A percentile compares a stretch with the other conserved stretches of the same genome.
phyloP scores from a whole-genome alignment of 2,113 vertebrate species.

The Macroglossus sobrinus region DNA sequence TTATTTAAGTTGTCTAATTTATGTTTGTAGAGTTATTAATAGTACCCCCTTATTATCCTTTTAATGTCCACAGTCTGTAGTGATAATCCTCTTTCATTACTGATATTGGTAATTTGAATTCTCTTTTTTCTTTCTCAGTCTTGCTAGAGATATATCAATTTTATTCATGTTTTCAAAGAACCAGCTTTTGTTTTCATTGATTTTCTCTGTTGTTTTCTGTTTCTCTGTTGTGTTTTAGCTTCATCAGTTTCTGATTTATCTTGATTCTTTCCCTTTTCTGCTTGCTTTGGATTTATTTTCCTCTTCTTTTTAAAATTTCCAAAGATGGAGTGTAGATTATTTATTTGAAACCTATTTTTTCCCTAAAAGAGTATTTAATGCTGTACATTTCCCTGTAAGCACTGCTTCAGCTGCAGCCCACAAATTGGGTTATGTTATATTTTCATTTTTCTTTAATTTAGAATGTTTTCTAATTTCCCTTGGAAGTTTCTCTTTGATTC shows the following conservation, averaged over 20 bases:
- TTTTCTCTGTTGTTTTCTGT: neutral
- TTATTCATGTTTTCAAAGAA: conserved; percentile 2
- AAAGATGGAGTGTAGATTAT: neutral
- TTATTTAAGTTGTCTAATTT: conserved; percentile 22
- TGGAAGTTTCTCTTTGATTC: conserved; percentile 35
- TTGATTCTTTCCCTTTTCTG: conserved; percentile 10
- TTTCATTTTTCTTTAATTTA: conserved; percentile 13
- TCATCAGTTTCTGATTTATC: neutral
- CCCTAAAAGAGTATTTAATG: neutral
- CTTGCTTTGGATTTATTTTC: conserved; percentile 29
- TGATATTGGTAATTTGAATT: neutral
- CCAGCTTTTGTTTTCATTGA: conserved; percentile 15
- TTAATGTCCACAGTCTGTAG: neutral
- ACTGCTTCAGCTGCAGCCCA: neutral
- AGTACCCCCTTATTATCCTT: neutral
- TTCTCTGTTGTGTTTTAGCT: neutral
- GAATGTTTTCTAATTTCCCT: conserved; percentile 21
- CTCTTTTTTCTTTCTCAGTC: neutral
- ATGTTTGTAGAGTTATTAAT: neutral
- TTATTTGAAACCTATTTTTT: neutral
- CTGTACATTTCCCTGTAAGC: conserved; percentile 6
- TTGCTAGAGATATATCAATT: neutral
- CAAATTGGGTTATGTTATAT: neutral
- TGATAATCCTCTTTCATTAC: neutral
- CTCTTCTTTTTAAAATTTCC: neutral